Conservation (phyloP, 1,140 invertebrate species). For the Caenorhabditis tropicalis region DNA sequence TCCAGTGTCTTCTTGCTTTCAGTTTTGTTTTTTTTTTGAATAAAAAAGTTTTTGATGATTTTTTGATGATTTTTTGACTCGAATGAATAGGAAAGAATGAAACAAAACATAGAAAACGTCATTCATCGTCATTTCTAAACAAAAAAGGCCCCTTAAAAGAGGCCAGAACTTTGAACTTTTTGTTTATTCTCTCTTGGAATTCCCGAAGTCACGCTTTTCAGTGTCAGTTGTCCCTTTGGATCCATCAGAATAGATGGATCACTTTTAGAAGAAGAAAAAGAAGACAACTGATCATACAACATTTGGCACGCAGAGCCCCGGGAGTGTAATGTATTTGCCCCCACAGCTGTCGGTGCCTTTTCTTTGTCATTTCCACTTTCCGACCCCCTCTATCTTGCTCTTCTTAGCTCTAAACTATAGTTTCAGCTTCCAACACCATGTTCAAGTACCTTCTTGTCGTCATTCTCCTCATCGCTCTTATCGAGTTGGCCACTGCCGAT, state of each 20-base stretch:
- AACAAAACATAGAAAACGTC: no score
- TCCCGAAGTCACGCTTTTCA: background rate
- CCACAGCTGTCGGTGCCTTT: no score
- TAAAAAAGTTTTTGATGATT: no score
- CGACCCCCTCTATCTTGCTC: background rate
- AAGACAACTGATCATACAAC: background rate
- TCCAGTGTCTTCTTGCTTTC: background rate
- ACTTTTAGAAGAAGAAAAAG: background rate
- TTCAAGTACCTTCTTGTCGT: constrained; percentile 49
- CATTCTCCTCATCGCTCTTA: constrained; percentile 47
- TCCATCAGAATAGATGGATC: background rate
- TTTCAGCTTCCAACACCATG: background rate
- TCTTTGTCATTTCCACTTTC: no score
- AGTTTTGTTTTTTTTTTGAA: background rate
- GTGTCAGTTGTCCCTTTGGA: background rate
- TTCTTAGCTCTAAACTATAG: background rate
- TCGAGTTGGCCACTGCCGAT: constrained; percentile 38
- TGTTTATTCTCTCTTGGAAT: background rate
- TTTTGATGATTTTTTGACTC: no score
- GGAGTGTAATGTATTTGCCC: no score
- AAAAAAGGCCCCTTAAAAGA: background rate
- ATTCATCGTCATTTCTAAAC: no score
- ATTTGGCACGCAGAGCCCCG: background rate
- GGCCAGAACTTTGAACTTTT: constrained; percentile 5
- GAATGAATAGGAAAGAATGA: no score